These are phyloP conservation scores for Meda fulgida DNA, from an alignment of 2,797 vertebrate genomes.

Conservation along the genomic window DNA sequence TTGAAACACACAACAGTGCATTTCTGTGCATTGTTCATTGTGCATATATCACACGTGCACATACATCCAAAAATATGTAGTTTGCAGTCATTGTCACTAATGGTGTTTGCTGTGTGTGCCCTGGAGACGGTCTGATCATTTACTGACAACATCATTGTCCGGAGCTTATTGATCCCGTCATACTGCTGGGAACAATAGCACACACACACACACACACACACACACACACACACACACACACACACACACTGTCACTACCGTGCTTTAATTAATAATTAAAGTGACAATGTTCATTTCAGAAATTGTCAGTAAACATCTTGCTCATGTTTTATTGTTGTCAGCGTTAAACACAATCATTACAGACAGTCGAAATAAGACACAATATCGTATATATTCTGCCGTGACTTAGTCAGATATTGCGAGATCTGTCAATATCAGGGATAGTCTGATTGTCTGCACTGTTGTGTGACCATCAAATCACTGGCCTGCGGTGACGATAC, in stretches of 20 bases:
- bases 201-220: conserved; percentile 17
- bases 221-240: conserved; percentile 35
- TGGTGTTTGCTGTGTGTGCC: conserved; percentile 54
- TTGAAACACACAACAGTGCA: not conserved
- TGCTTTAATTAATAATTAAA: conserved; percentile 48
- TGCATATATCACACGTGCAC: conserved; percentile 13
- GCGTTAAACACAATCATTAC: conserved; percentile 40
- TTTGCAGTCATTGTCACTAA: conserved; percentile 48
- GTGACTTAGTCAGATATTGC: not conserved
- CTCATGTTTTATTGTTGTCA: conserved; percentile 33
- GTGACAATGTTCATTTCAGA: conserved; percentile 35
- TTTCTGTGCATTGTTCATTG: not conserved
- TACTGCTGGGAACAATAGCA: conserved; percentile 56
- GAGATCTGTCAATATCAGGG: conserved; percentile 27
- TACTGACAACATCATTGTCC: conserved; percentile 65
- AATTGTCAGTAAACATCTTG: conserved; percentile 45
- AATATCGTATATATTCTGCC: not conserved
- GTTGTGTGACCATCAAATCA: conserved; percentile 15
- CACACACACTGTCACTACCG: conserved; percentile 16
- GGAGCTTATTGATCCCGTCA: conserved; percentile 58
- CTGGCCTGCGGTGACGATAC: conserved; percentile 5
- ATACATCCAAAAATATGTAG: conserved; percentile 35
- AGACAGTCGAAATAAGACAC: not conserved
- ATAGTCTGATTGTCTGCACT: conserved; percentile 1
- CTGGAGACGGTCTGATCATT: conserved; percentile 60